Base-by-base conservation (phyloP, 2,888 invertebrate genomes). In the Caenorhabditis imperialis region DNA sequence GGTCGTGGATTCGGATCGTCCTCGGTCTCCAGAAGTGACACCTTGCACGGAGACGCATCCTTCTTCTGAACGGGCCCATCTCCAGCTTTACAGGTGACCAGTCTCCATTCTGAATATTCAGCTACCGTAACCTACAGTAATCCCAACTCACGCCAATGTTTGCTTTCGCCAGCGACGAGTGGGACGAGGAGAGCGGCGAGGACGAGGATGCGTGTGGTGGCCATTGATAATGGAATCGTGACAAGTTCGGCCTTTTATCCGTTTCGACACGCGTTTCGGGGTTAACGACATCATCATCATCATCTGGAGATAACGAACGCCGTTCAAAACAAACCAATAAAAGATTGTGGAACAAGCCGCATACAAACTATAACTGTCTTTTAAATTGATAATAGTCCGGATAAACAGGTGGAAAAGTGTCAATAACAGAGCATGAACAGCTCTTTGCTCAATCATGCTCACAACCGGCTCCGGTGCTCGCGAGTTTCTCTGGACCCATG, bases 21-120 rank as follows among this genome's bases (percentile, higher is more conserved):
- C 53, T 85, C 85, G 8, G 75, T 74, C 45, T 85, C 85, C 42
- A 79, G 73, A 27, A 85, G 77, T 2, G 71, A 69, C 22, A 85
- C 77, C 40, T 71, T 75, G 63, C 85, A 85, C 14, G 78, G 48
- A 0, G 85, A 79, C 0, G 84, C 80, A 14, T 81, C 80, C 22
- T 81, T 77, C 47, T 74, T 74, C 42, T 69, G 61, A 1, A 74
- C 27, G 3, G 67, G 48, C 5, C 61, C 42, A 22, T 65, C 73
- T 16, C 30, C 30, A 25, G 69, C 50, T 42, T 67, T 51, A 40
- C 85, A 85, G 14, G 60, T 65, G 20, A 85, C 57, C 20, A 84
- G 77, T 16, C 85, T 71, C 85, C 85, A 85, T 78, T 85, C 85
- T 85, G 62, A 71, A 80, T n/a, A n/a, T n/a, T n/a, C n/a, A n/a